A percentile compares a stretch with the other conserved stretches of the same genome.
Evolutionary conservation across 2,797 vertebrate species (phyloP).

Genomic region (Vespertilio murinus): DNA sequence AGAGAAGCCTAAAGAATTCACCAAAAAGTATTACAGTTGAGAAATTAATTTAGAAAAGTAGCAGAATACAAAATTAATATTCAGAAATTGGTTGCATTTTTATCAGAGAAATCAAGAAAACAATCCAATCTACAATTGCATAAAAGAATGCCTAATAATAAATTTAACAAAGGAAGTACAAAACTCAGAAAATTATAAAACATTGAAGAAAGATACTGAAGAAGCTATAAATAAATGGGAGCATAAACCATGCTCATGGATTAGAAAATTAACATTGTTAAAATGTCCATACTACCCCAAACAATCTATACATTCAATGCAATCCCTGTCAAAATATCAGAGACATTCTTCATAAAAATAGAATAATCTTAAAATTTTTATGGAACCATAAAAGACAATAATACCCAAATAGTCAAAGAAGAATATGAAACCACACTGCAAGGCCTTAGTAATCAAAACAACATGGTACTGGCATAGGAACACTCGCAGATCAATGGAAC

Average conservation of each 20-base stretch:
- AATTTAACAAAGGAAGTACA: background rate
- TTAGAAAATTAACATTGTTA: background rate
- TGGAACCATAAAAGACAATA: background rate
- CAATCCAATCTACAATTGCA: background rate
- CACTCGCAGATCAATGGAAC: background rate
- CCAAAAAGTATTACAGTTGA: background rate
- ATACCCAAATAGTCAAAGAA: background rate
- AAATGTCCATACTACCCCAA: background rate
- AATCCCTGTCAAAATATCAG: background rate
- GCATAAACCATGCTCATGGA: background rate
- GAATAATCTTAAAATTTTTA: background rate
- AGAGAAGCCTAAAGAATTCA: background rate
- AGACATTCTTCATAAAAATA: background rate
- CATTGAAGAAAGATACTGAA: background rate
- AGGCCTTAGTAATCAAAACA: too few species aligned
- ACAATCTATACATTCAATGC: background rate
- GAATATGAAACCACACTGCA: background rate
- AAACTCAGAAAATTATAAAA: background rate
- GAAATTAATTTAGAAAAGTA: background rate
- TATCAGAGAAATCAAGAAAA: background rate
- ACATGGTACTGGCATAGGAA: background rate
- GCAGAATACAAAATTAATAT: background rate
- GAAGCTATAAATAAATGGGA: background rate
- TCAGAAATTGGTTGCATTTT: background rate
- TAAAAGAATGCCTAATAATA: background rate